Percentiles rank a stretch among this genome's conserved stretches.
Conservation (phyloP, 2,888 invertebrate species). For the Brassicogethes aeneus region DNA sequence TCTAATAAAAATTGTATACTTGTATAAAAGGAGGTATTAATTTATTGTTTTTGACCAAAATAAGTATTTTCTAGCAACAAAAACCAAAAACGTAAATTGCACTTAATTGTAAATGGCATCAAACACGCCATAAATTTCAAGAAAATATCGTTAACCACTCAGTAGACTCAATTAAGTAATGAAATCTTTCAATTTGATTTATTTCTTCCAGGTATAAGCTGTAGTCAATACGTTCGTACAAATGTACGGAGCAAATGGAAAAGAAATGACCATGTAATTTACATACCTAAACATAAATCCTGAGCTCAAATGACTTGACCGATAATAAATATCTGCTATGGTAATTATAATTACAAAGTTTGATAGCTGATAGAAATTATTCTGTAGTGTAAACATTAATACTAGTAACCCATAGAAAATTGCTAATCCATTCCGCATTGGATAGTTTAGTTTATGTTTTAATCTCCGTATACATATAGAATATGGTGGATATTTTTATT, state of each 20-base stretch:
- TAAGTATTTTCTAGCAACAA: too few relatives aligned
- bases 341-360: slow-evolving; percentile 10
- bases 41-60: too few relatives aligned
- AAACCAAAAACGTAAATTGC: too few relatives aligned
- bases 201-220: too few relatives aligned
- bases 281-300: neutral
- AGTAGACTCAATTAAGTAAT: neutral
- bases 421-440: neutral
- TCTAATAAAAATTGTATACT: too few relatives aligned
- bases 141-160: neutral
- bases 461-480: too few relatives aligned
- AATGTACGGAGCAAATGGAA: neutral
- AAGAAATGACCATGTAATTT: neutral
- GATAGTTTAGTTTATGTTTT: too few relatives aligned
- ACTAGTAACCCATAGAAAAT: neutral
- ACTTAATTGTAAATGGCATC: neutral
- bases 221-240: too few relatives aligned
- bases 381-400: neutral
- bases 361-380: slow-evolving; percentile 9
- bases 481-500: too few relatives aligned
- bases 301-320: neutral
- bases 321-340: neutral
- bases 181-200: neutral
- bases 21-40: too few relatives aligned
- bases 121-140: neutral